Evolutionary conservation across 2,113 vertebrate species (phyloP), one percentile per base, ranked within the genome.

Genomic region (Madoqua kirkii): DNA sequence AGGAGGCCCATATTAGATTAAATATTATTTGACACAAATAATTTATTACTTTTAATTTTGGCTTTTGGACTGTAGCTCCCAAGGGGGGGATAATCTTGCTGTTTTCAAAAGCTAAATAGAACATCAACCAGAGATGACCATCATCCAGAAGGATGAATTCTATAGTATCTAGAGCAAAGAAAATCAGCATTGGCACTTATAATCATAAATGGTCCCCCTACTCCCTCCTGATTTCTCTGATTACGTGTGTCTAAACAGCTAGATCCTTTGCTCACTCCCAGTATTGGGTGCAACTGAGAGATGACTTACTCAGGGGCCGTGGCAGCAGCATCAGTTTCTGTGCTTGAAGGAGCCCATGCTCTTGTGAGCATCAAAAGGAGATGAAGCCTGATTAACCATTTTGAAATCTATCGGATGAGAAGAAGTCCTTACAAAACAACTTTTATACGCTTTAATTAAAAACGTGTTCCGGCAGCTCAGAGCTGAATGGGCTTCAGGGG

Each of bases 401-500:
- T 98, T 97, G 96, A 98, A 98, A 98, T 98, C 98, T 97, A 98
- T 95, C 93, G 83, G 98, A 97, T 91, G 98, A 98, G 98, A 95
- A 98, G 98, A 98, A 98, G 97, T 98, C 97, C 86, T 93, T 98
- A 98, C 98, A 98, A 98, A 98, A 98, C 98, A 95, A 98, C 98
- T 98, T 98, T 98, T 97, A 98, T 98, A 98, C 97, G 96, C 99
- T 98, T 99, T 97, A 98, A 98, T 96, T 98, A 98, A 99, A 98
- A 98, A 98, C 96, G 98, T 98, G 98, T 98, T 98, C 95, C 97
- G 91, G 98, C 98, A 95, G 98, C 98, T 98, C 97, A 97, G 87
- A 97, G 98, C 96, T 99, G 99, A 99, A 99, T 99, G 98, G 98
- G 98, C 98, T 99, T 97, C 97, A 98, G 98, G 98, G 98, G 98